Base-by-base conservation (phyloP, 1,140 invertebrate genomes). In the Meloidogyne hapla region DNA sequence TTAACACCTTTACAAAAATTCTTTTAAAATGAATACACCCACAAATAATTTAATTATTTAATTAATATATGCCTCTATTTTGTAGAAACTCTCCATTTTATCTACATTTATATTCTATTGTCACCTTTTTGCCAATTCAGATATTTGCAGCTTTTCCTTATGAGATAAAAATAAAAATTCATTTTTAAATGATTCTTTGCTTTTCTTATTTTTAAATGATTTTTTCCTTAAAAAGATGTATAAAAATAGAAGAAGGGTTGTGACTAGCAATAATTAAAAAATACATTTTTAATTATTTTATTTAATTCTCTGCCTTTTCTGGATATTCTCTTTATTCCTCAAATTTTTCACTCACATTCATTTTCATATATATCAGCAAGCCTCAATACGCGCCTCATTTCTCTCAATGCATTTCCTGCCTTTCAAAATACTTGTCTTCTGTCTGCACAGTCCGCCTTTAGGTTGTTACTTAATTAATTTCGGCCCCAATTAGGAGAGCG, bases 401-500 rank as follows among this genome's bases (percentile, higher is more conserved):
- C 48, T 56, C 48, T 56, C 48, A 56, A 56, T 56, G 48, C 18
- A 56, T 56, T 56, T 56, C 48, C 48, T 56, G 48, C 48, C 48
- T 56, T n/a, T 40, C 67, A 28, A 69, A 48, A 69, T 48, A 42
- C 65, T 67, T 33, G 65, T 42, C 40, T 40, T 45, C 67, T 40
- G 48, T 48, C 40, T 69, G 12, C 48, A 40, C 67, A 69, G 10
- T 48, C 12, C 48, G 18, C 68, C 38, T 12, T n/a, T 61, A n/a
- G 28, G 28, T 25, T 56, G 28, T 42, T 42, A 67, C 67, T 42
- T 45, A 26, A 25, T 25, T 45, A 45, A 26, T 28, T n/a, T 33
- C 38, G 23, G 69, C 69, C 38, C 69, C 69, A 56, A 56, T 56
- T 56, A 56, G 48, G 48, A 56, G 48, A 56, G 33, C 69, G n/a